phyloP scores from a whole-genome alignment of 2,797 vertebrate species.

The Cheirogaleus major region DNA sequence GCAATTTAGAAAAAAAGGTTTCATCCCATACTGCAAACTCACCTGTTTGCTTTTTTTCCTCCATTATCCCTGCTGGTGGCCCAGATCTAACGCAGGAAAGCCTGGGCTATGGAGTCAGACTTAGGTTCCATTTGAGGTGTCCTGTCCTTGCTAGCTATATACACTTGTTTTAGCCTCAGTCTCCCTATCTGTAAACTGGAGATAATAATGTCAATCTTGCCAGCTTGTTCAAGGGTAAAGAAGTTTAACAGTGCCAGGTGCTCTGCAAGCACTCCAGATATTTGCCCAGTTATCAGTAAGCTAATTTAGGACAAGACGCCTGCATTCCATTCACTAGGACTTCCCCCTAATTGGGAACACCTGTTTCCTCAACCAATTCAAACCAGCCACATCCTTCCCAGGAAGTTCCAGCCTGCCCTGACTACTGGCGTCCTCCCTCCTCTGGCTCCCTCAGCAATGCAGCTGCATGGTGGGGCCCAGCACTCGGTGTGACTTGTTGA shows the following conservation, averaged over 20 bases:
- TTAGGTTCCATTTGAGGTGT: neutral
- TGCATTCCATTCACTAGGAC: neutral
- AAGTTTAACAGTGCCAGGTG: fast-evolving
- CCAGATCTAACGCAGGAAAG: neutral
- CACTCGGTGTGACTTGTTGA: neutral
- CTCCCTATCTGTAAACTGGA: conserved; percentile 12
- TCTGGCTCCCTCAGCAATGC: fast-evolving
- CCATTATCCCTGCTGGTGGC: neutral
- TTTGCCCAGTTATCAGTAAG: no score
- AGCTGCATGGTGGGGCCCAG: fast-evolving
- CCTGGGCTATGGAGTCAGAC: neutral
- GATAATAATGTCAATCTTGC: no score
- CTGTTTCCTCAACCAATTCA: neutral
- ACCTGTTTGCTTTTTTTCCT: neutral
- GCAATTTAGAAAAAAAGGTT: neutral
- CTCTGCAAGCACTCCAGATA: neutral
- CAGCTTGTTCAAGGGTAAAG: neutral
- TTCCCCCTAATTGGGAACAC: neutral
- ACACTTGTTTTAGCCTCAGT: neutral
- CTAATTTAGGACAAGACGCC: neutral
- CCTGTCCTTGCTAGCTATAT: neutral
- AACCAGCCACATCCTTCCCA: neutral
- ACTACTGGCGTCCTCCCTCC: fast-evolving
- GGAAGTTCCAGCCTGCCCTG: neutral
- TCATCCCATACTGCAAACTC: neutral